Conservation (phyloP, 2,797 vertebrate species). For the Sebastes hopkinsi region DNA sequence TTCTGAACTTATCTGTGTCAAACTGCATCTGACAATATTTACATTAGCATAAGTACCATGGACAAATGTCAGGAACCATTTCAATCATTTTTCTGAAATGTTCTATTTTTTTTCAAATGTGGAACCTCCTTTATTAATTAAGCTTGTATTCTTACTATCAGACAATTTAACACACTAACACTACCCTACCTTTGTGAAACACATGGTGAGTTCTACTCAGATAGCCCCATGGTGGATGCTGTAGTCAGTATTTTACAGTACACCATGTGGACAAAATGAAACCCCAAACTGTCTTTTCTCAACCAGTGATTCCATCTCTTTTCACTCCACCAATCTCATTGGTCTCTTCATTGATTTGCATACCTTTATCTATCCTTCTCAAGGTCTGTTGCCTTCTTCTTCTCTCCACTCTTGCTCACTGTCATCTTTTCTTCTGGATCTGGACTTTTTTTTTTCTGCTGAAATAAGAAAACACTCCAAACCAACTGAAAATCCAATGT, state of each 20-base stretch:
- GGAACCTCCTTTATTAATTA: neutral
- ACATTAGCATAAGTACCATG: neutral
- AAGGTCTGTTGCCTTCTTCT: neutral
- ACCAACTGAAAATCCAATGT: neutral
- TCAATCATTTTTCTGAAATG: neutral
- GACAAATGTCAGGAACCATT: neutral
- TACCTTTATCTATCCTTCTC: neutral
- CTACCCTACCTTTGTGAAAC: neutral
- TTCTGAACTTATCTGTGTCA: neutral
- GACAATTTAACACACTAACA: neutral
- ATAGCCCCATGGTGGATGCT: neutral
- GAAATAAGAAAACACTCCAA: neutral
- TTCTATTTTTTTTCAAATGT: neutral
- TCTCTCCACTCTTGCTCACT: neutral
- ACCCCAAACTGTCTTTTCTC: neutral
- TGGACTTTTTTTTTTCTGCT: neutral
- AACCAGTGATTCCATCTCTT: neutral
- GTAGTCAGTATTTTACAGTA: neutral
- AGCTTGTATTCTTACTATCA: neutral
- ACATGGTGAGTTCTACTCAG: neutral
- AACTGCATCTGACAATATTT: too few species aligned
- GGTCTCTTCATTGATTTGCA: conserved; percentile 10
- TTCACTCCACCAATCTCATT: neutral
- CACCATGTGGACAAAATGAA: neutral
- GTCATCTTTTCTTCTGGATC: neutral